Evolutionary conservation across 1,140 invertebrate genomes (phyloP).

Genomic region (Sipha flava): DNA sequence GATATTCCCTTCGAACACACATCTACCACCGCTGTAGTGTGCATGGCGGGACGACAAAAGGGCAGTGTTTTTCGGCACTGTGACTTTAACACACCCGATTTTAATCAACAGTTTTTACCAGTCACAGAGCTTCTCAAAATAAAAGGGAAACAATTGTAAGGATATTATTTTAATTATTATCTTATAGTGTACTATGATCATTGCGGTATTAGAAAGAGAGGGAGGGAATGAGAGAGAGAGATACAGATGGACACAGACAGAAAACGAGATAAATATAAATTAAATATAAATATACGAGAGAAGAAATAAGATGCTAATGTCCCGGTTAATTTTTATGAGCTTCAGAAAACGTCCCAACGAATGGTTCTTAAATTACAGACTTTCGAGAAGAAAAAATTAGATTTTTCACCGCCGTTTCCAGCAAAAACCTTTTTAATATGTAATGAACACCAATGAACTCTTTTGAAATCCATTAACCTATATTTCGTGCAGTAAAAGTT

Average conservation of each 20-base stretch:
- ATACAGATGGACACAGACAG: not conserved
- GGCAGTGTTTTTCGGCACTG: not conserved
- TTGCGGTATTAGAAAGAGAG: not conserved
- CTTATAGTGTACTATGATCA: not conserved
- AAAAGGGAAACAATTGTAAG: not conserved
- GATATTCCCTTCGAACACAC: too few relatives aligned
- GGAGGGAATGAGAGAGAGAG: too few relatives aligned
- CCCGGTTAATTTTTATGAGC: not conserved
- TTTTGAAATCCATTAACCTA: slow-evolving; percentile 6
- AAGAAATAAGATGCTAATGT: slow-evolving; percentile 7
- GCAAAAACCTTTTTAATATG: not conserved
- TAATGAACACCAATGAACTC: slow-evolving; percentile 7
- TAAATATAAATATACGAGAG: too few relatives aligned
- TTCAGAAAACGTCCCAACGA: not conserved
- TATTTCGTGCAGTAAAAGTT: not conserved
- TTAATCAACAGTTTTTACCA: not conserved
- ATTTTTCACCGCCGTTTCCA: not conserved
- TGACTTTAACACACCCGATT: not conserved
- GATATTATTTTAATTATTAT: not conserved
- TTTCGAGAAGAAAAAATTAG: not conserved
- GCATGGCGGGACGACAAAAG: not conserved
- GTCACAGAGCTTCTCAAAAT: not conserved
- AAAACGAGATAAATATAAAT: too few relatives aligned
- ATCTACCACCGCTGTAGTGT: too few relatives aligned
- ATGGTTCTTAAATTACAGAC: not conserved